Evolutionary conservation across 1,140 invertebrate species (phyloP), one percentile per base, ranked within the genome.

Genomic region (Trichonephila clavipes): DNA sequence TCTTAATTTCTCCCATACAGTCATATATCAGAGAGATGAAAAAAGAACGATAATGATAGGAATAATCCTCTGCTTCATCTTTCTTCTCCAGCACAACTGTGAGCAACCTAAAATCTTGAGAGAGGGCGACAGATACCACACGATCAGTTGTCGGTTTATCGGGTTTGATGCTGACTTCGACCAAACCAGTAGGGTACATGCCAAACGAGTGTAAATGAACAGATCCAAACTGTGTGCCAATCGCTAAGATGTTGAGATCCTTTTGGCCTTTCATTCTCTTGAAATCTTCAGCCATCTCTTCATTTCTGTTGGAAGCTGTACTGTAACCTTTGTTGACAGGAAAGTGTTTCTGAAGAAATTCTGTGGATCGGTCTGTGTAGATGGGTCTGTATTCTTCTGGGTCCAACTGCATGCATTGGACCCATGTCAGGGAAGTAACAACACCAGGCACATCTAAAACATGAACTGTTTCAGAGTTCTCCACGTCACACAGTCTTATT

Each of bases 191-290:
- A 21, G 97, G 97, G 95, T 98, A 98, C 95, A 98, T 97, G 40
- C 98, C 98, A 96, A 98, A 98, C 0, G 98, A 97, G 95, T 97
- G 97, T 94, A 99, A 96, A 94, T 97, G 96, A 19, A 99, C 96
- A 94, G 97, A 96, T 2, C 98, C 97, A 95, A 96, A 96, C 81
- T 97, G 96, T 95, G 97, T 97, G 51, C 98, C 98, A 90, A 98
- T 96, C 90, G 98, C 95, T n/a, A 98, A 95, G 94, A 98, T 96
- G 95, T 97, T 98, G 7, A 98, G 96, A 62, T 97, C 96, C 62
- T 96, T 97, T 95, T 98, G 97, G 77, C 97, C 97, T 95, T 97
- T 96, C 28, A 97, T 95, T 95, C 96, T 96, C 94, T 96, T 97
- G 5, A 96, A 96, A 95, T 97, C 97, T 95, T 97, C 97, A 62